Evolutionary conservation across 2,888 invertebrate genomes (phyloP).

Genomic region (Sarcophaga caerulescens): DNA sequence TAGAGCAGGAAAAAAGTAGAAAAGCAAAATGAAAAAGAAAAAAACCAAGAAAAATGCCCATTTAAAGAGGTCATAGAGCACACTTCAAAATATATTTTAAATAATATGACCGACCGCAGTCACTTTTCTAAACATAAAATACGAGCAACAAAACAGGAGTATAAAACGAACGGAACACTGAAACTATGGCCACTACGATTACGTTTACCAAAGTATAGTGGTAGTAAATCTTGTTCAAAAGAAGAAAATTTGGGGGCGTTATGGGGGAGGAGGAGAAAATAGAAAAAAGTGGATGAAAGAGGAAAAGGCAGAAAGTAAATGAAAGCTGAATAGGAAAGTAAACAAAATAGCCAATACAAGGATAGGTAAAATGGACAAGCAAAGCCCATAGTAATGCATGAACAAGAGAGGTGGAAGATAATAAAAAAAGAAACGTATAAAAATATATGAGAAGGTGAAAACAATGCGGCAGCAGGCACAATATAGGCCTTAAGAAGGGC

Average conservation of each 20-base stretch:
- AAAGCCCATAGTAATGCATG: neutral
- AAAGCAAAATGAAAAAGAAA: neutral
- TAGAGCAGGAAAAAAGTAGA: neutral
- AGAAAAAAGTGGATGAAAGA: neutral
- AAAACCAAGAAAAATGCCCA: constrained; percentile 35
- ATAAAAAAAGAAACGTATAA: neutral
- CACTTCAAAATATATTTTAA: constrained; percentile 48
- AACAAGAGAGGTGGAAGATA: neutral
- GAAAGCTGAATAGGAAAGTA: neutral
- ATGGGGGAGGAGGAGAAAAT: constrained; percentile 7
- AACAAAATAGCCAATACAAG: constrained; percentile 9
- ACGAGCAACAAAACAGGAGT: neutral
- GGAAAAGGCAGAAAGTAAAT: neutral
- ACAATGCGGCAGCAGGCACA: neutral
- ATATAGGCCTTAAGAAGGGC: too few relatives aligned
- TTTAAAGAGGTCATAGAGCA: constrained; percentile 55
- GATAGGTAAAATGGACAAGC: neutral
- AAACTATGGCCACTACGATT: constrained; percentile 3
- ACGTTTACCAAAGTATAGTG: too few relatives aligned
- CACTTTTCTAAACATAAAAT: constrained; percentile 43
- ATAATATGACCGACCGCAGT: constrained; percentile 58
- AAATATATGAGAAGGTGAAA: neutral
- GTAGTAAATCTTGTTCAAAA: constrained; percentile 43
- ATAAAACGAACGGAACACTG: constrained; percentile 18
- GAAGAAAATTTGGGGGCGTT: neutral